Percentiles rank a stretch among this genome's conserved stretches.
These are phyloP conservation scores for Cossypha polioptera DNA, from an alignment of 2,797 vertebrate genomes.

Conservation along the genomic window DNA sequence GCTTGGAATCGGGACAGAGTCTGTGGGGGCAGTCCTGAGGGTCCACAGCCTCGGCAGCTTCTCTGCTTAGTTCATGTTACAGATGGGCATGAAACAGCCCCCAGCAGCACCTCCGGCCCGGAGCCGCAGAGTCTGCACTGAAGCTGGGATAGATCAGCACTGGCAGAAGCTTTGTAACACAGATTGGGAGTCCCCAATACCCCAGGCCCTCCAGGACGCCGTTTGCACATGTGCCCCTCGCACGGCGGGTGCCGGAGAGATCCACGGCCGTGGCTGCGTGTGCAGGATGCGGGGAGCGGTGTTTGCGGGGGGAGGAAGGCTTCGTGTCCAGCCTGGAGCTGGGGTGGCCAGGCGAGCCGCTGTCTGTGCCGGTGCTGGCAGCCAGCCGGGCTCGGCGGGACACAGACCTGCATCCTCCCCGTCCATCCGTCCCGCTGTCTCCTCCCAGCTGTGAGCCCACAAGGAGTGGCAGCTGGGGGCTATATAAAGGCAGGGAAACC, in stretches of 20 bases:
- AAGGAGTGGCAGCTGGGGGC: constrained; percentile 56
- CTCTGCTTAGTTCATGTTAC: not conserved
- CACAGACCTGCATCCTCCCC: constrained; percentile 24
- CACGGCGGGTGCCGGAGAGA: accelerated
- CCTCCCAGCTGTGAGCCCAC: constrained; percentile 47
- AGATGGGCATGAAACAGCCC: not conserved
- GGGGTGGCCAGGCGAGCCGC: not conserved
- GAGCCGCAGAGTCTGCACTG: accelerated
- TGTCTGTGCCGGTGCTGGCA: not conserved
- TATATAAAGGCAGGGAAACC: constrained; percentile 47
- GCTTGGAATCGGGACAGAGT: accelerated
- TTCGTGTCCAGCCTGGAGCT: not conserved
- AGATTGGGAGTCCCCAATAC: accelerated
- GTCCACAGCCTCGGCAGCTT: not conserved
- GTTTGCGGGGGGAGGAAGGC: not conserved
- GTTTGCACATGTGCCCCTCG: accelerated
- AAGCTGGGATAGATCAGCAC: not conserved
- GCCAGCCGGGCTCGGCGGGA: not conserved
- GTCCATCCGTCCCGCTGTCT: constrained; percentile 22
- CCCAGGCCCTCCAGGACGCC: accelerated
- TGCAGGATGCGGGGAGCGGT: not conserved
- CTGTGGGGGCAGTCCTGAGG: not conserved
- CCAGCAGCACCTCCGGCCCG: accelerated
- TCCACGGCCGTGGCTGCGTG: accelerated
- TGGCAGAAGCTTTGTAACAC: accelerated